Base-by-base conservation (phyloP, 2,888 invertebrate species). In the Lasioglossum calceatum region DNA sequence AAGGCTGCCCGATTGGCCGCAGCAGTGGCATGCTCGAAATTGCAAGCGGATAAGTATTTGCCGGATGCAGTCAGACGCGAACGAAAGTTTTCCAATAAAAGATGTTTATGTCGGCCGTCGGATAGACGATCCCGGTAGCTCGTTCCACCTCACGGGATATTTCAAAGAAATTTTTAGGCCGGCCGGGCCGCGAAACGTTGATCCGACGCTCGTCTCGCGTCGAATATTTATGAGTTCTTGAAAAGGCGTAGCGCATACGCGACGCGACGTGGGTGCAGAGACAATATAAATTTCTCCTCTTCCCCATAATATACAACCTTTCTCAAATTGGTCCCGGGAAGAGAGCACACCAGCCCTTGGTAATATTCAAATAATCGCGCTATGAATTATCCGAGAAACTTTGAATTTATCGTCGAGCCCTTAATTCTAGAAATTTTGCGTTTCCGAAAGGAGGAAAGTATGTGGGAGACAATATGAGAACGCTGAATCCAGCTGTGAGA, bases 21-120 rank as follows among this genome's bases (percentile, higher is more conserved):
- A 70, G 70, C 50, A 16, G n/a, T 8, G 67, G n/a, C 73, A 47
- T 50, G 77, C 70, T 75, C 32, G 82, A 82, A 88, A 89, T 87
- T 88, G 87, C 87, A 64, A 82, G 42, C 19, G 77, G 78, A 79
- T 84, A 76, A 16, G 81, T 82, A 72, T 32, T 75, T 64, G 73
- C 58, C 32, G 81, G n/a, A 87, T 76, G 77, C 47, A 70, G 44
- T 71, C 27, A 47, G 76, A 80, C 81, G 27, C n/a, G 82, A 75
- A 82, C 70, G 80, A 84, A 89, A 90, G 84, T 90, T 90, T 88
- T 80, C 86, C 82, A 88, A 90, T 90, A 88, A 90, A 90, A 84
- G 84, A 90, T 90, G 79, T 87, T 90, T 84, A 84, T 82, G 81
- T 71, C 71, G 79, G 58, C 47, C 71, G 39, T n/a, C 78, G 76